phyloP scores from a whole-genome alignment of 2,113 vertebrate species.

The Cyrtonyx montezumae region DNA sequence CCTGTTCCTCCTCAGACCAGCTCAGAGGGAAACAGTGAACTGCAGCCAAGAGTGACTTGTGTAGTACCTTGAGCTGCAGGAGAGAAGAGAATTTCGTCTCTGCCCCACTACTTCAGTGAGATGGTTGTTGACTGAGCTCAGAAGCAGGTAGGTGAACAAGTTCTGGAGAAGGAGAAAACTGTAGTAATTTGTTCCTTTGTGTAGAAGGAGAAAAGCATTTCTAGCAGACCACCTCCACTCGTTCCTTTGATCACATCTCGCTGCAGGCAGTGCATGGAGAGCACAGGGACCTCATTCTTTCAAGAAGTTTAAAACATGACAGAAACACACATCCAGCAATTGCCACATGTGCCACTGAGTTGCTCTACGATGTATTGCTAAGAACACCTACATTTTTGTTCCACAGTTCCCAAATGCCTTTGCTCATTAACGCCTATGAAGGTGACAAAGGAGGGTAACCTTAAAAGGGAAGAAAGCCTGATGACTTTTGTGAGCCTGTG shows the following conservation, averaged over 20 bases:
- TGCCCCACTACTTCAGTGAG: rapidly evolving
- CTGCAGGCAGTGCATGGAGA: not conserved
- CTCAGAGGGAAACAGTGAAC: not conserved
- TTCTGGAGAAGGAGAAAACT: not conserved
- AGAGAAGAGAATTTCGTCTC: not conserved
- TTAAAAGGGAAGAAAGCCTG: not conserved
- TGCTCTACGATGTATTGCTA: not conserved
- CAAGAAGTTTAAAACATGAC: not conserved
- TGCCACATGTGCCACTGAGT: not conserved
- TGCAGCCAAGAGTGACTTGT: rapidly evolving
- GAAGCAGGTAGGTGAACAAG: not conserved
- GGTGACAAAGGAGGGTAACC: not conserved
- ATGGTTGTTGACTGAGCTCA: not conserved
- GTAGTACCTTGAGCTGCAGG: rapidly evolving
- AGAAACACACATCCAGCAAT: not conserved
- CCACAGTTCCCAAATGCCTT: not conserved
- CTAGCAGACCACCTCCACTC: not conserved
- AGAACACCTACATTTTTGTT: not conserved
- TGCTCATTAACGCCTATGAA: not conserved
- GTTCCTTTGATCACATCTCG: not conserved
- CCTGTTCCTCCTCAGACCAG: not conserved
- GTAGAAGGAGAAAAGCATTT: not conserved
- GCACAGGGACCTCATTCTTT: not conserved
- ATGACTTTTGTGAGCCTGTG: not conserved
- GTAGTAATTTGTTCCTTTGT: not conserved